These are phyloP conservation scores for Pandemis heparana DNA, from an alignment of 2,888 invertebrate species.

Conservation along the genomic window DNA sequence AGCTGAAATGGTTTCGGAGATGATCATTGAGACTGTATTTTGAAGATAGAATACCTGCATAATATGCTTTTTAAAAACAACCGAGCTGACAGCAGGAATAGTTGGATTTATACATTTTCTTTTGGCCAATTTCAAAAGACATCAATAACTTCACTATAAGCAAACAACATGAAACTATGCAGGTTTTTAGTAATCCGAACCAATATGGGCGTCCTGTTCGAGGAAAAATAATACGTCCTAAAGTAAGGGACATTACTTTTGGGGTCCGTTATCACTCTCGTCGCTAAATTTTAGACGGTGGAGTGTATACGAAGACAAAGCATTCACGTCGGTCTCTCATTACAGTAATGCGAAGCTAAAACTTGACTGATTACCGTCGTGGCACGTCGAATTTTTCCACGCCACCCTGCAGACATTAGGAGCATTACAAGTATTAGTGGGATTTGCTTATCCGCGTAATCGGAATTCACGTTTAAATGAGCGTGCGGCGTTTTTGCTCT, in stretches of 20 bases:
- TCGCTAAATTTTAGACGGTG: conserved; percentile 56
- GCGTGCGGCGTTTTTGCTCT: conserved; percentile 41
- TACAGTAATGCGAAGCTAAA: conserved; percentile 77
- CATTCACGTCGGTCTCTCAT: conserved; percentile 64
- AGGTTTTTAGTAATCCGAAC: background rate
- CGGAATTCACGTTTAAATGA: conserved; percentile 61
- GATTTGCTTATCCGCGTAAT: conserved; percentile 68
- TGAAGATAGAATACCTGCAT: background rate
- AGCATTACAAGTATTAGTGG: conserved; percentile 67
- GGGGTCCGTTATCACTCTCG: conserved; percentile 40
- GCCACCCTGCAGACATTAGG: conserved; percentile 64
- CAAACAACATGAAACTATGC: background rate
- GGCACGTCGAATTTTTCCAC: conserved; percentile 71
- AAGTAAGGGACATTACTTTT: conserved; percentile 18
- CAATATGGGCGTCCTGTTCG: background rate
- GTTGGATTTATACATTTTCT: background rate
- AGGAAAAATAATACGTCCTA: conserved; percentile 22
- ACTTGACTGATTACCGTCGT: conserved; percentile 78
- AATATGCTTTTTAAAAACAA: background rate
- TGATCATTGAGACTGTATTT: background rate
- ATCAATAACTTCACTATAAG: background rate
- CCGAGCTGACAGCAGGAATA: background rate
- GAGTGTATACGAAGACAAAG: conserved; percentile 64
- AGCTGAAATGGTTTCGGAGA: background rate
- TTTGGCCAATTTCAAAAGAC: background rate